A percentile compares a stretch with the other conserved stretches of the same genome.
phyloP scores from a whole-genome alignment of 2,888 invertebrate species.

The Sphaerophoria rueppellii region DNA sequence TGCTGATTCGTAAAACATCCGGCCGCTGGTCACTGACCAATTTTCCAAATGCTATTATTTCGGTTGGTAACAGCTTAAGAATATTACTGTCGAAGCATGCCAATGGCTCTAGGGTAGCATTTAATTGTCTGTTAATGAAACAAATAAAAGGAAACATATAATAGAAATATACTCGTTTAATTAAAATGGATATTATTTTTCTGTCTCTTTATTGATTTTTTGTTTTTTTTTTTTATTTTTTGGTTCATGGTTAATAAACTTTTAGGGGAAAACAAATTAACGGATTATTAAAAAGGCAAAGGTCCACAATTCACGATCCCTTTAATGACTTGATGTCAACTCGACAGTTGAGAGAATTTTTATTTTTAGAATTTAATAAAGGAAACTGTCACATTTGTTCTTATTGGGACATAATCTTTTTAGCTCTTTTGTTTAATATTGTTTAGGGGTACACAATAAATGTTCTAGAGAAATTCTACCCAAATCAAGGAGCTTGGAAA shows the following conservation, averaged over 20 bases:
- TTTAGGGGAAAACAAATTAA: no score
- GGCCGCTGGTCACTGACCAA: slow-evolving; percentile 76
- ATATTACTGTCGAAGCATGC: slow-evolving; percentile 81
- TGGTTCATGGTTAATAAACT: background rate
- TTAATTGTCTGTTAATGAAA: slow-evolving; percentile 79
- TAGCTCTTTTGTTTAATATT: no score
- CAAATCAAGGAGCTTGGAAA: no score
- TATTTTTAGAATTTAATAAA: no score
- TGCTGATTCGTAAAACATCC: slow-evolving; percentile 80
- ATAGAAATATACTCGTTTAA: slow-evolving; percentile 48
- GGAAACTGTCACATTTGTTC: no score
- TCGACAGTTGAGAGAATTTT: no score
- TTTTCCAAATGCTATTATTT: slow-evolving; percentile 82
- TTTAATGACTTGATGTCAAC: no score
- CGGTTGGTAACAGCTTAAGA: slow-evolving; percentile 81
- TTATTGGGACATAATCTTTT: no score
- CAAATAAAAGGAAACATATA: slow-evolving; percentile 39
- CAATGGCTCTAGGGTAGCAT: slow-evolving; percentile 80
- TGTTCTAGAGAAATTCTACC: no score
- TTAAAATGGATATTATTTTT: slow-evolving; percentile 30
- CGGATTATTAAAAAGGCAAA: no score
- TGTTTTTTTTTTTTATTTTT: background rate
- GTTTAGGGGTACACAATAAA: no score
- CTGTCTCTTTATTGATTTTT: slow-evolving; percentile 11
- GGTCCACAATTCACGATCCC: no score